Base-by-base conservation (phyloP, 92 coral and sea anemone species). In the Anthopleura xanthogrammica region DNA sequence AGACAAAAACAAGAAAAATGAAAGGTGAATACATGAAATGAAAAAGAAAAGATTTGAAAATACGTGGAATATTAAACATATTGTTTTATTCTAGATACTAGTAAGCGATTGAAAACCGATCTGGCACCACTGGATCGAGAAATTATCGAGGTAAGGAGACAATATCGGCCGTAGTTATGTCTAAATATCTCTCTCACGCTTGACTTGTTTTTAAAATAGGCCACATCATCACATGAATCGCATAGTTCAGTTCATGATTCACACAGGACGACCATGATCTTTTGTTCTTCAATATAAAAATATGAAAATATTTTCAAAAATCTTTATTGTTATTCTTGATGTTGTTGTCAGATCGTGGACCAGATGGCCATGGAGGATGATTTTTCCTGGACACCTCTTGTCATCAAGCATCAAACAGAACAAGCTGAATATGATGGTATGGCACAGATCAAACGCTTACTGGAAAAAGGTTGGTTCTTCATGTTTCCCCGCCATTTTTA, bases 351-450 rank as follows among this genome's bases (percentile, higher is more conserved):
- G 82, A 79, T 79, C 42, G 82, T 79, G 3, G 82, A 79, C 48
- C 82, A 79, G 82, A 79, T 79, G n/a, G n/a, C n/a, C n/a, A n/a
- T n/a, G 82, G 46, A 43, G 7, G 82, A 79, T 39, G 82, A 60
- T 5, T 57, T 79, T n/a, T 24, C 82, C 16, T 79, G 82, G 82
- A 36, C 72, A 60, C 82, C 82, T 36, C 73, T 57, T 22, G 17
- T 57, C 24, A 79, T 55, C 23, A 19, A 40, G 55, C 70, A 62
- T 8, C 20, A 29, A n/a, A 20, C 70, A 20, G 70, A 62, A 9
- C 70, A 62, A 23, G 58, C 1, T 54, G 66, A 42, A 56, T 6
- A 36, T 75, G 81, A 78, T 24, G 23, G 12, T 10, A 40, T 60
- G 52, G 17, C 72, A 60, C 52, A 79, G 14, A 57, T 79, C 12